Percentiles rank a stretch among this genome's conserved stretches.
Evolutionary conservation across 2,113 vertebrate species (phyloP).

Genomic region (Diglossa brunneiventris): DNA sequence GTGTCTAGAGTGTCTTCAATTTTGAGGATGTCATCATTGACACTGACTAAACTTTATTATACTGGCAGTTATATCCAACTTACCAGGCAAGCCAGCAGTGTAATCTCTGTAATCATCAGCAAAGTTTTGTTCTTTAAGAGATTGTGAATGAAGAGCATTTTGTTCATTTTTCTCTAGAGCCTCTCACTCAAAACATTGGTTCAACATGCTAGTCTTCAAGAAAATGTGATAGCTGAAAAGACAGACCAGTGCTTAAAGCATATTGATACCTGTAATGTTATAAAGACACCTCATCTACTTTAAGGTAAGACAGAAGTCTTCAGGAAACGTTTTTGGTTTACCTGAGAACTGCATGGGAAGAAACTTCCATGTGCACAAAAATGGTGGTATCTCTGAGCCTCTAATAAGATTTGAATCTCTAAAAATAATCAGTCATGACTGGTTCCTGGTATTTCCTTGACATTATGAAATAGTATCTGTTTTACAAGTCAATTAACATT

Average conservation of each 20-base stretch:
- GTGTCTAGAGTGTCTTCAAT: neutral
- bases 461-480: neutral
- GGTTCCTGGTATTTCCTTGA: neutral
- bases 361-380: neutral
- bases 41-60: neutral
- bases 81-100: neutral
- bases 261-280: neutral
- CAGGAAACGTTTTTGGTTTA: neutral
- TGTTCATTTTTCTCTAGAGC: neutral
- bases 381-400: neutral
- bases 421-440: neutral
- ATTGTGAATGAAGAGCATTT: neutral
- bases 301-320: neutral
- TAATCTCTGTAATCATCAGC: neutral
- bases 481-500: neutral
- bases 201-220: neutral
- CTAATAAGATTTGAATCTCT: neutral
- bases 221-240: neutral
- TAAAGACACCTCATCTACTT: neutral
- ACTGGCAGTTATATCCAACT: neutral
- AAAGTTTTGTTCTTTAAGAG: neutral
- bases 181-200: neutral
- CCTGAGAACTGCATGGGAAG: neutral
- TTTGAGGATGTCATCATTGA: neutral
- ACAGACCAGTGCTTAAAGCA: neutral